phyloP scores from a whole-genome alignment of 2,797 vertebrate genomes.

The Mionectes olivaceus region DNA sequence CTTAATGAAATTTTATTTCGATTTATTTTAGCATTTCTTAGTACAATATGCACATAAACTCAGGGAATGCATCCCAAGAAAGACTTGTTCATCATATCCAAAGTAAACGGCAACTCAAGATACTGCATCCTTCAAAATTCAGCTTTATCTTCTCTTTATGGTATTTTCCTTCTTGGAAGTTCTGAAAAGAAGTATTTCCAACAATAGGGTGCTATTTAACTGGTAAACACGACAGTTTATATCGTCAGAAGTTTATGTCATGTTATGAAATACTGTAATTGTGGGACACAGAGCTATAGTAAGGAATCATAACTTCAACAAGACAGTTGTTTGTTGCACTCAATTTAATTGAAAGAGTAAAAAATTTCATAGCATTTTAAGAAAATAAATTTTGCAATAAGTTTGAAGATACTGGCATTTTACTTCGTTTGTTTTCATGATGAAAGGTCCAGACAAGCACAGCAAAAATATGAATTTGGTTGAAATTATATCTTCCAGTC shows the following conservation, averaged over 20 bases:
- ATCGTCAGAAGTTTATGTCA: accelerated
- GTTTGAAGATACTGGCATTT: neutral
- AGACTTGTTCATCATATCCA: neutral
- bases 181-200: neutral
- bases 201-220: neutral
- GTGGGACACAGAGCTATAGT: neutral
- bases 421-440: neutral
- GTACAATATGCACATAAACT: neutral
- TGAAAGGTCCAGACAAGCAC: neutral
- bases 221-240: neutral
- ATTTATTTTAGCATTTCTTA: neutral
- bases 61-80: neutral
- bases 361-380: neutral
- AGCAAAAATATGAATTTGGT: neutral
- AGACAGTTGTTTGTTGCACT: neutral
- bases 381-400: neutral
- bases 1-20: neutral
- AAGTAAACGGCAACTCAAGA: neutral
- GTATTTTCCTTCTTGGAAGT: neutral
- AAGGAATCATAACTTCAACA: neutral
- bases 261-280: neutral
- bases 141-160: neutral
- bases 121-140: neutral
- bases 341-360: neutral
- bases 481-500: neutral